Conservation (phyloP, 2,113 vertebrate genomes). For the Gambusia affinis region DNA sequence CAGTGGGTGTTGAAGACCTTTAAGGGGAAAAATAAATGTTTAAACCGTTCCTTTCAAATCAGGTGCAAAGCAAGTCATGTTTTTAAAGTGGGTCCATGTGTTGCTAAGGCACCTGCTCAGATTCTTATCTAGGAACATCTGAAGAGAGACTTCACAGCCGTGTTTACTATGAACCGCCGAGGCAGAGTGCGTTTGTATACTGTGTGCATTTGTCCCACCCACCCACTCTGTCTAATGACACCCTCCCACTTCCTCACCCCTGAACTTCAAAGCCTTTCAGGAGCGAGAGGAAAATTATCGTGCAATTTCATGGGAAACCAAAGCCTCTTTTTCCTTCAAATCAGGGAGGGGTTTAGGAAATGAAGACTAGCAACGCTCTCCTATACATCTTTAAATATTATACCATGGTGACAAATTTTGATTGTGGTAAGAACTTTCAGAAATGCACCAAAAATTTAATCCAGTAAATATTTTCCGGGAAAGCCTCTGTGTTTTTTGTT, state of each 20-base stretch:
- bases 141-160: conserved; percentile 41
- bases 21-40: background rate
- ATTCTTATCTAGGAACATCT: conserved; percentile 44
- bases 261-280: conserved; percentile 69
- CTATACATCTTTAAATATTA: conserved; percentile 65
- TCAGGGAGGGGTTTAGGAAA: conserved; percentile 55
- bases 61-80: conserved; percentile 46
- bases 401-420: conserved; percentile 70
- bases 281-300: conserved; percentile 51
- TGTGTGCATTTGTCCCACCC: conserved; percentile 20
- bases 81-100: conserved; percentile 52
- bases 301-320: conserved; percentile 69
- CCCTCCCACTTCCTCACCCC: conserved; percentile 47
- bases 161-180: conserved; percentile 46
- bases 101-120: conserved; percentile 39
- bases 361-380: conserved; percentile 38
- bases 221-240: conserved; percentile 44
- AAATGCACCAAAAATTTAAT: conserved; percentile 61
- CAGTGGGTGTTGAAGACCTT: conserved; percentile 39
- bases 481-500: conserved; percentile 40
- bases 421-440: conserved; percentile 52
- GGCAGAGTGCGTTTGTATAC: conserved; percentile 28
- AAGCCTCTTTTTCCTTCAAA: conserved; percentile 65
- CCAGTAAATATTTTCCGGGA: conserved; percentile 74
- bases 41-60: conserved; percentile 34